Evolutionary conservation across 2,797 vertebrate species (phyloP).

Genomic region (Numenius phaeopus): DNA sequence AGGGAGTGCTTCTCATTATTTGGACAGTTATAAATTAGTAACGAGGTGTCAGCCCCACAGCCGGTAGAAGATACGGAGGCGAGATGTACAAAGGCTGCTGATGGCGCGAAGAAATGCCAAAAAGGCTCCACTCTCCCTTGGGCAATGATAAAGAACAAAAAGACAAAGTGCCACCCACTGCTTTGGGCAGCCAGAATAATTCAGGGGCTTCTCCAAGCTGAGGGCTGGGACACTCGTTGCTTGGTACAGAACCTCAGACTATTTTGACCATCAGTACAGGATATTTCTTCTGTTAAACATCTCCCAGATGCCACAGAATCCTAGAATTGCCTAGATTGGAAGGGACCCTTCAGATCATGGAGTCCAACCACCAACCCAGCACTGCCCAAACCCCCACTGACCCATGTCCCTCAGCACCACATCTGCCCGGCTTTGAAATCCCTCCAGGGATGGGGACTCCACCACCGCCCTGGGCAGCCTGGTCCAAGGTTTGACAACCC

Average conservation of each 20-base stretch:
- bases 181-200: neutral
- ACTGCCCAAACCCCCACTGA: too few species aligned
- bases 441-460: too few species aligned
- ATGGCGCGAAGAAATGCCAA: neutral
- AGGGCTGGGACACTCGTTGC: neutral
- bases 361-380: too few species aligned
- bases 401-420: too few species aligned
- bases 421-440: too few species aligned
- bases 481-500: too few species aligned
- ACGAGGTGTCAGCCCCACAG: neutral
- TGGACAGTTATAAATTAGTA: neutral
- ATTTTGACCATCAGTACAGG: neutral
- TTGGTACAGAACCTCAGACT: neutral
- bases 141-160: neutral
- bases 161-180: neutral
- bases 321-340: too few species aligned
- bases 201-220: neutral
- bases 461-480: too few species aligned
- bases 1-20: neutral
- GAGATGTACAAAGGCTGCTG: neutral
- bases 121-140: neutral
- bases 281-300: neutral
- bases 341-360: too few species aligned
- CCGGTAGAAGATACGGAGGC: rapidly evolving
- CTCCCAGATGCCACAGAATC: neutral